These are phyloP conservation scores for Bombus haemorrhoidalis DNA, from an alignment of 1,140 invertebrate genomes.

Conservation along the genomic window DNA sequence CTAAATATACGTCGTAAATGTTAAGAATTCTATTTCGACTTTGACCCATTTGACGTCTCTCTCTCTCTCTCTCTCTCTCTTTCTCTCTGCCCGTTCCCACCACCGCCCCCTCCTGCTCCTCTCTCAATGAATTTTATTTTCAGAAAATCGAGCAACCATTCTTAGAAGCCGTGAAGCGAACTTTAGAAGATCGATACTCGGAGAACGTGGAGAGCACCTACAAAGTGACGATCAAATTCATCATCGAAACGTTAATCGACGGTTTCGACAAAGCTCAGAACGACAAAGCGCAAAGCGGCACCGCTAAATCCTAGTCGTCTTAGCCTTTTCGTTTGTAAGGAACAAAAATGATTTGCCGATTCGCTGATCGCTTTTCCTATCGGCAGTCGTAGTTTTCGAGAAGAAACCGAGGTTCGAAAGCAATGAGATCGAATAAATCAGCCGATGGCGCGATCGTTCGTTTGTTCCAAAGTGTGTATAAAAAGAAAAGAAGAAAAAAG, in stretches of 20 bases:
- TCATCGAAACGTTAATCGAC: constrained; percentile 92
- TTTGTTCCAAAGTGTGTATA: neutral
- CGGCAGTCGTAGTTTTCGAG: neutral
- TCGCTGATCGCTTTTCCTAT: constrained; percentile 8
- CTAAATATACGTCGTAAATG: too few relatives aligned
- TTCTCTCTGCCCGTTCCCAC: too few relatives aligned
- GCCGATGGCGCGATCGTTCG: constrained; percentile 17
- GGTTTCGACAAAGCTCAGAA: constrained; percentile 87
- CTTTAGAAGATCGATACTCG: constrained; percentile 93
- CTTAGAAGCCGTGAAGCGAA: constrained; percentile 91
- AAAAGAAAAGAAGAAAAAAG: too few relatives aligned
- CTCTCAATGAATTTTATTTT: constrained; percentile 78
- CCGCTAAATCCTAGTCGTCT: constrained; percentile 74
- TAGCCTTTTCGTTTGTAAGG: constrained; percentile 22
- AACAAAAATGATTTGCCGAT: constrained; percentile 20
- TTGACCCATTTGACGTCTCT: too few relatives aligned
- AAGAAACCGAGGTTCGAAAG: neutral
- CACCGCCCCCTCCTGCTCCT: too few relatives aligned
- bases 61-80: too few relatives aligned
- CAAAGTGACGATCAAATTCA: constrained; percentile 95
- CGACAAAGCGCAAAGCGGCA: constrained; percentile 58
- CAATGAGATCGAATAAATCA: neutral
- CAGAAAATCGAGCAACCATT: constrained; percentile 96
- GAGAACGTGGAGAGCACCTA: constrained; percentile 96
- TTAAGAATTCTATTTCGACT: too few relatives aligned